Percentiles rank a stretch among this genome's conserved stretches.
Evolutionary conservation across 2,888 invertebrate species (phyloP).

Genomic region (Heteromyza rotundicornis): DNA sequence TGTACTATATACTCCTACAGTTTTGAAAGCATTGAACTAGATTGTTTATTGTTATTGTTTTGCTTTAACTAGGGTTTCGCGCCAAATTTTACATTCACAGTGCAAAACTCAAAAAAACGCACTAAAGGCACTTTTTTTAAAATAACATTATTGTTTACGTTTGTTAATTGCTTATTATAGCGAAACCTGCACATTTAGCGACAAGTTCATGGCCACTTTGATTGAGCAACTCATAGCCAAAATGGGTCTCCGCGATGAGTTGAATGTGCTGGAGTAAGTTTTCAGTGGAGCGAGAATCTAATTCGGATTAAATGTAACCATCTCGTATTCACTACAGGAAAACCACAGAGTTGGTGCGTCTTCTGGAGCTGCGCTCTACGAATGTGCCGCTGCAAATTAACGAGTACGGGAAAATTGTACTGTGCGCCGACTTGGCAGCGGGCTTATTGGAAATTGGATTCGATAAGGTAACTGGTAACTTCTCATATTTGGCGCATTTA

Average conservation of each 20-base stretch:
- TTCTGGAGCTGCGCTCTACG: conserved; percentile 54
- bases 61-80: not conserved
- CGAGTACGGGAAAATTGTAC: conserved; percentile 68
- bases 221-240: conserved; percentile 53
- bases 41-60: not conserved
- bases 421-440: conserved; percentile 70
- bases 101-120: conserved; percentile 8
- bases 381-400: conserved; percentile 62
- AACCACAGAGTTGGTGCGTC: conserved; percentile 54
- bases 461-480: conserved; percentile 58
- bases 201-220: conserved; percentile 48
- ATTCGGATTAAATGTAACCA: not conserved
- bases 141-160: not conserved
- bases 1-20: too few species aligned
- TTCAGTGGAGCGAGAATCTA: not conserved
- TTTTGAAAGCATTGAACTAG: not conserved
- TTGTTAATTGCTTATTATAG: not conserved
- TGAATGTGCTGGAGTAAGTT: conserved; percentile 48
- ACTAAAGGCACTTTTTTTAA: not conserved
- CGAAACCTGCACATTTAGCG: not conserved
- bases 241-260: conserved; percentile 53
- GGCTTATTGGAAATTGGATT: conserved; percentile 64
- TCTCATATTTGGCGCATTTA: not conserved
- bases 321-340: conserved; percentile 42
- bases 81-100: not conserved